These are phyloP conservation scores for Acrossocheilus wenchowensis DNA, from an alignment of 2,797 vertebrate species.

Conservation along the genomic window DNA sequence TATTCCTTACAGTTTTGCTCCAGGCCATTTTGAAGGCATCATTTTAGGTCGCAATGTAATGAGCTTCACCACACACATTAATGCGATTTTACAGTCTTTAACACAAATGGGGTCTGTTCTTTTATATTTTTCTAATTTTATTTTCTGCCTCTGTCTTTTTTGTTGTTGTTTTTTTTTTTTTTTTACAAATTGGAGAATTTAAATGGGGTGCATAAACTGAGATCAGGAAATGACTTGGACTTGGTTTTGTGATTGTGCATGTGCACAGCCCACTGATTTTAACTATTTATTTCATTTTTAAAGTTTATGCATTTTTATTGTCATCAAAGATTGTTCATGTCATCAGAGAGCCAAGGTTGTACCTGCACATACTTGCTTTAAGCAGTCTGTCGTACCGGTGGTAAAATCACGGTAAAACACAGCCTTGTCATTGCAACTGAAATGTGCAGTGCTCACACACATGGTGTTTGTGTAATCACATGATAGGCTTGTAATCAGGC, in stretches of 20 bases:
- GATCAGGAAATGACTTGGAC: not conserved
- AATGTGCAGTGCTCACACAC: not conserved
- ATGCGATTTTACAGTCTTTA: not conserved
- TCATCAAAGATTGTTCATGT: not conserved
- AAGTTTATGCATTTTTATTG: not conserved
- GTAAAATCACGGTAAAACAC: not conserved
- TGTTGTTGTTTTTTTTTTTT: too few relatives aligned
- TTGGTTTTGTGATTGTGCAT: not conserved
- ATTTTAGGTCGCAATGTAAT: not conserved
- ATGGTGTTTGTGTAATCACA: not conserved
- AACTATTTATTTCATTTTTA: not conserved
- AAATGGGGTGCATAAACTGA: not conserved
- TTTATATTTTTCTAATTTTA: not conserved
- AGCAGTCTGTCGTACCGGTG: not conserved
- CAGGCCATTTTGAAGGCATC: not conserved
- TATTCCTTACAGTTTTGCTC: not conserved
- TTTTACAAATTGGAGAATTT: not conserved
- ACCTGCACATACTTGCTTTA: not conserved
- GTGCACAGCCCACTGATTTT: not conserved
- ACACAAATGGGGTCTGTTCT: not conserved
- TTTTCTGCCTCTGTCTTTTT: not conserved
- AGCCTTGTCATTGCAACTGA: not conserved
- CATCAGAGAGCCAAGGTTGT: too few relatives aligned
- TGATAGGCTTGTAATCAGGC: slow-evolving; percentile 5
- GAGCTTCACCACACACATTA: not conserved